Evolutionary conservation across 2,113 vertebrate genomes (phyloP), one percentile per base, ranked within the genome.

Genomic region (Microcebus jonahi): DNA sequence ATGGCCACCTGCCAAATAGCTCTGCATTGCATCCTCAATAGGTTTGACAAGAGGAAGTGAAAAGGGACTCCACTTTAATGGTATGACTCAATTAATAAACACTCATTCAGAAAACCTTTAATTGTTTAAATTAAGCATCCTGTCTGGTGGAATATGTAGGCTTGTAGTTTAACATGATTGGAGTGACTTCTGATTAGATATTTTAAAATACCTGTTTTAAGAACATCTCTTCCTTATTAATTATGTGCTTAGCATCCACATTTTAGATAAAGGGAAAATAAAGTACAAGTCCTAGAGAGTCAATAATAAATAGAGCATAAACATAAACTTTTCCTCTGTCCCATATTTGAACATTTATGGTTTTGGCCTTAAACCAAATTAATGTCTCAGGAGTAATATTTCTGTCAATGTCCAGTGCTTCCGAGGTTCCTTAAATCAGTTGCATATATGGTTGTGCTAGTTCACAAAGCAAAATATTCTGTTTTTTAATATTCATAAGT

Each of bases 1-100:
- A 87, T 98, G 98, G 98, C 97, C 90, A 89, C 77, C 94, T 97
- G 98, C 98, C 98, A 98, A 97, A 90, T 50, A 97, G 91, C 71
- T 97, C 98, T 97, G 97, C 70, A 39, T 93, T 98, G 97, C 91
- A 93, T 97, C 97, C 97, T 97, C 93, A 96, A 27, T 94, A 94
- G 70, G 42, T 18, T 88, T 83, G 83, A 95, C 50, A 79, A 83
- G 75, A 86, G 50, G 94, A 88, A 95, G 93, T 93, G 75, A 53
- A 96, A 97, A 97, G 61, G 92, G 81, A 70, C 89, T 97, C 86
- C 80, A 86, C 81, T 96, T 67, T 79, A 0, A 5, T 88, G 71
- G 68, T 94, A 77, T 73, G 96, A 70, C 50, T 98, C 86, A 95
- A 90, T 98, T 92, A 97, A 96, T 95, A 88, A 97, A 97, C 94